A percentile compares a stretch with the other conserved stretches of the same genome.
These are phyloP conservation scores for Ceyx erithaca DNA, from an alignment of 2,797 vertebrate genomes.

Conservation along the genomic window DNA sequence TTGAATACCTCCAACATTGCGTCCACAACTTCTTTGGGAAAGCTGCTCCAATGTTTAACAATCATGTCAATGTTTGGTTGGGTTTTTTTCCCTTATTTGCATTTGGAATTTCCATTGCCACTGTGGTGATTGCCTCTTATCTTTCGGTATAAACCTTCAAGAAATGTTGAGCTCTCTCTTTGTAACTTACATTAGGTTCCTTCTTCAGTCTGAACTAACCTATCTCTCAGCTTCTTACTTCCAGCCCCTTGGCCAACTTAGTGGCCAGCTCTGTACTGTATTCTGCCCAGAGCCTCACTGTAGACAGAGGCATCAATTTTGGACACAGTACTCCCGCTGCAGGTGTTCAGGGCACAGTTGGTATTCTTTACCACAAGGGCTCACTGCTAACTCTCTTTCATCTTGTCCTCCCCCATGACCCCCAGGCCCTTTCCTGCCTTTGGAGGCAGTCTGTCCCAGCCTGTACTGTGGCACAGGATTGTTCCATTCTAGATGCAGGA, in stretches of 20 bases:
- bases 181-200: neutral
- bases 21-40: neutral
- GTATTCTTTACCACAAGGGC: neutral
- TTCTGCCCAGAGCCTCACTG: neutral
- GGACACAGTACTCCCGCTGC: neutral
- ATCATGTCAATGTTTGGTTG: neutral
- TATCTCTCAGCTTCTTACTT: neutral
- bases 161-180: neutral
- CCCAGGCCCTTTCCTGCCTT: neutral
- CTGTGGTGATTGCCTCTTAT: neutral
- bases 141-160: neutral
- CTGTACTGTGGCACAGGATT: neutral
- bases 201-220: neutral
- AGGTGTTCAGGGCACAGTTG: neutral
- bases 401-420: accelerated
- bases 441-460: neutral
- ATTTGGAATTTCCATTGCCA: neutral
- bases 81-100: neutral
- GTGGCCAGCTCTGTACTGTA: neutral
- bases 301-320: neutral
- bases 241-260: neutral
- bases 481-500: neutral
- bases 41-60: neutral
- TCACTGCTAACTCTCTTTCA: neutral
- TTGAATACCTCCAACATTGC: neutral